These are phyloP conservation scores for Eurytoma californica DNA, from an alignment of 2,888 invertebrate species.

Conservation along the genomic window DNA sequence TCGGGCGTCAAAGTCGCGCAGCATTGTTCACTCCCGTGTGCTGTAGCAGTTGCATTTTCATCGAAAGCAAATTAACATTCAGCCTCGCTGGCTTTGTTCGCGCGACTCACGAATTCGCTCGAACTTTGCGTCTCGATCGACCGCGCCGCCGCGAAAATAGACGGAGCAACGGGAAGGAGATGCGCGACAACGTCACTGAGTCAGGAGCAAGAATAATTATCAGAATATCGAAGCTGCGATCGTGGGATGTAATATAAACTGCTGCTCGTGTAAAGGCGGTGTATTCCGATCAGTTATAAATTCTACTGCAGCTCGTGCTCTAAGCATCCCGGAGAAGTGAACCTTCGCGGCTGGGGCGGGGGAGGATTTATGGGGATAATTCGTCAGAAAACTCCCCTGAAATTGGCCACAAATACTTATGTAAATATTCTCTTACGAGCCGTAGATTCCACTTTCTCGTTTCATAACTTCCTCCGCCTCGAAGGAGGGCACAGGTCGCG, in stretches of 20 bases:
- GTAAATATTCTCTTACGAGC: conserved; percentile 48
- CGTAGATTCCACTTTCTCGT: conserved; percentile 49
- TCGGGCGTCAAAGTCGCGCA: neutral
- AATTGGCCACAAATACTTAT: conserved; percentile 53
- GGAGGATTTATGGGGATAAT: conserved; percentile 44
- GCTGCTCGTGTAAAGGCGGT: neutral
- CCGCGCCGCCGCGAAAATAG: neutral
- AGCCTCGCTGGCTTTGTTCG: too few relatives aligned
- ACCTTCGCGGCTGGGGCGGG: neutral
- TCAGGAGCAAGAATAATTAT: neutral
- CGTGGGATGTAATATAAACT: neutral
- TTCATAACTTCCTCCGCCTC: conserved; percentile 43
- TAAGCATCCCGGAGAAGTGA: conserved; percentile 18
- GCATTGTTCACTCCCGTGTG: conserved; percentile 1
- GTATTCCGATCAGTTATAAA: conserved; percentile 19
- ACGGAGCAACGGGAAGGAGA: too few relatives aligned
- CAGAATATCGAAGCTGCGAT: neutral
- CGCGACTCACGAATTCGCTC: neutral
- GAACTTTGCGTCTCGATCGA: neutral
- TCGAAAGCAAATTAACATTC: neutral
- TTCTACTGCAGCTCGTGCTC: conserved; percentile 6
- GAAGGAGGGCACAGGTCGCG: neutral
- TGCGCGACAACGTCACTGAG: too few relatives aligned
- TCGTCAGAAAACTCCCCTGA: conserved; percentile 45
- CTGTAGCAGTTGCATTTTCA: neutral